Evolutionary conservation across 2,113 vertebrate species (phyloP).

Genomic region (Apodemus speciosus): DNA sequence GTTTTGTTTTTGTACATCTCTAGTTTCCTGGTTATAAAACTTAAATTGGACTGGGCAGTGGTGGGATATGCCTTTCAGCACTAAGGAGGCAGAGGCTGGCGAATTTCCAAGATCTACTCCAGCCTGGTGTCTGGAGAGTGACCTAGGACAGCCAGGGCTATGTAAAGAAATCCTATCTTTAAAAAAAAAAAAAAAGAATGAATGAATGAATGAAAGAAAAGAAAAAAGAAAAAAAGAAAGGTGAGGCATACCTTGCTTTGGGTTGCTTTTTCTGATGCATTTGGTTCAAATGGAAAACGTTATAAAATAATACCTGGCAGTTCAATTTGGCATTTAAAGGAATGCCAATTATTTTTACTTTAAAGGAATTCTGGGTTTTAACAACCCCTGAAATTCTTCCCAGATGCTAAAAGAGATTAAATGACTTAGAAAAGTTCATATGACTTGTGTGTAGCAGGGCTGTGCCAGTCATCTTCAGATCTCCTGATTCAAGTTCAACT

Average conservation of each 20-base stretch:
- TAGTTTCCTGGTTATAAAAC: slow-evolving; percentile 39
- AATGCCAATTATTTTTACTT: too few species aligned
- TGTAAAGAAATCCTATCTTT: background rate
- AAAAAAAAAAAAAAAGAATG: background rate
- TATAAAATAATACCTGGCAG: slow-evolving; percentile 22
- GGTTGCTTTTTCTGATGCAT: background rate
- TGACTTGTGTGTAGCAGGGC: background rate
- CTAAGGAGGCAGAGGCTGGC: too few species aligned
- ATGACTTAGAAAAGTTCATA: slow-evolving; percentile 11
- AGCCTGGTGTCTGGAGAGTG: too few species aligned
- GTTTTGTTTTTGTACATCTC: background rate
- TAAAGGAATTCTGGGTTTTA: slow-evolving; percentile 14
- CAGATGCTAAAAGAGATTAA: slow-evolving; percentile 44
- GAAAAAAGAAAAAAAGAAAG: background rate
- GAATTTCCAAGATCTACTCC: too few species aligned
- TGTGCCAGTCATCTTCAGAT: background rate
- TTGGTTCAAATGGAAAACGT: slow-evolving; percentile 28
- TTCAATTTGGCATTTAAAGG: background rate
- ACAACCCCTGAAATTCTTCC: slow-evolving; percentile 45
- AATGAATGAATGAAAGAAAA: too few species aligned
- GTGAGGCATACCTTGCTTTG: slow-evolving; percentile 5
- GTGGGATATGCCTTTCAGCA: background rate
- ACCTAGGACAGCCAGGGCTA: too few species aligned
- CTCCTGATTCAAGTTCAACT: slow-evolving; percentile 34
- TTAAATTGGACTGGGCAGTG: background rate